Evolutionary conservation across 92 coral and sea anemone genomes (phyloP).

Genomic region (Palythoa caribaeorum): DNA sequence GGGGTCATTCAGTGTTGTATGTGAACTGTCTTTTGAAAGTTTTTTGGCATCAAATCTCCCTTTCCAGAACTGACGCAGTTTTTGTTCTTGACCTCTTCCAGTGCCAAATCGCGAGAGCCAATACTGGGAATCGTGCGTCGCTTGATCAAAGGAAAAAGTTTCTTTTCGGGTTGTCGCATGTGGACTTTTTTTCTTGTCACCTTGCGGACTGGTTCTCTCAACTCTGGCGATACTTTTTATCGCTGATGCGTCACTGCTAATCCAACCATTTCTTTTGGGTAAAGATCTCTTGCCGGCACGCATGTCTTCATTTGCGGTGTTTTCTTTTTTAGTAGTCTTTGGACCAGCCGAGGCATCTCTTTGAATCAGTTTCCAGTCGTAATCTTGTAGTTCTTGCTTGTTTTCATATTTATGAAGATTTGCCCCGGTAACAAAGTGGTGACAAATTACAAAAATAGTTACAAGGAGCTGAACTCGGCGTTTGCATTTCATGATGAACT

Average conservation of each 20-base stretch:
- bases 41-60: not conserved
- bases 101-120: not conserved
- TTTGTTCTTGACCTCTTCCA: not conserved
- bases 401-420: not conserved
- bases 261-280: too few relatives aligned
- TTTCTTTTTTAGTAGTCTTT: too few relatives aligned
- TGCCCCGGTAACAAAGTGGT: not conserved
- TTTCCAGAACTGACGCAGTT: not conserved
- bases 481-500: not conserved
- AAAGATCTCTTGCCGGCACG: too few relatives aligned
- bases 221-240: not conserved
- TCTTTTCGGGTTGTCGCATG: not conserved
- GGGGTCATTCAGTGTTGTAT: not conserved
- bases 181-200: not conserved
- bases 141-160: not conserved
- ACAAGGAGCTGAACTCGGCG: not conserved
- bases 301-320: too few relatives aligned
- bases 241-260: not conserved
- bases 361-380: not conserved
- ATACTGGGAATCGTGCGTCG: not conserved
- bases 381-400: not conserved
- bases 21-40: not conserved
- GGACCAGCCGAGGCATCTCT: too few relatives aligned
- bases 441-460: not conserved
- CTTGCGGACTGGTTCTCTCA: not conserved